Evolutionary conservation across 2,888 invertebrate genomes (phyloP).

Genomic region (Platypus cylindrus): DNA sequence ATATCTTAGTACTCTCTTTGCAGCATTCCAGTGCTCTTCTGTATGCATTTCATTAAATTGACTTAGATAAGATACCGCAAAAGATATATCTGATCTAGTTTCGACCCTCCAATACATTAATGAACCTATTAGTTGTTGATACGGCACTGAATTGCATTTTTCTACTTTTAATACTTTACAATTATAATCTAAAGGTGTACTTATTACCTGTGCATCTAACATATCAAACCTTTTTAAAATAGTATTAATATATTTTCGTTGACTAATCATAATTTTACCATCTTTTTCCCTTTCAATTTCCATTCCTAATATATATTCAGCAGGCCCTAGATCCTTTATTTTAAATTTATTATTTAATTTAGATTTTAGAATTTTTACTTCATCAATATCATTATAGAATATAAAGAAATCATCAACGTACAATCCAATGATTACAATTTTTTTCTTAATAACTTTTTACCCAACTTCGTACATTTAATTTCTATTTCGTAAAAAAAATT

Average conservation of each 20-base stretch:
- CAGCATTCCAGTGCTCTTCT: slow-evolving; percentile 11
- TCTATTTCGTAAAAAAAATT: too few relatives aligned
- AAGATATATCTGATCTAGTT: slow-evolving; percentile 15
- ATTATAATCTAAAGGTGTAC: too few relatives aligned
- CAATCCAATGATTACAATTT: background rate
- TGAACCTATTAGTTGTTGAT: slow-evolving; percentile 14
- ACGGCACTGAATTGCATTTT: too few relatives aligned
- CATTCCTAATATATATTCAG: too few relatives aligned
- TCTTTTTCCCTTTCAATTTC: too few relatives aligned
- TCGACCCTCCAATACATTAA: slow-evolving; percentile 13
- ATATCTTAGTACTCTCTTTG: slow-evolving; percentile 16
- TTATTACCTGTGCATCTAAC: too few relatives aligned
- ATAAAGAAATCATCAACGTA: slow-evolving; percentile 3
- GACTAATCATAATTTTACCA: too few relatives aligned
- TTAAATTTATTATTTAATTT: background rate
- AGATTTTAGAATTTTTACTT: background rate
- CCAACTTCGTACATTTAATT: too few relatives aligned
- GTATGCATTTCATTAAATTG: slow-evolving; percentile 14
- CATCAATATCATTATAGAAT: slow-evolving; percentile 2
- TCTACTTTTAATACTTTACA: too few relatives aligned
- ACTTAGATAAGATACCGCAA: slow-evolving; percentile 15
- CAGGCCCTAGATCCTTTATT: slow-evolving; percentile 2
- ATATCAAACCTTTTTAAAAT: too few relatives aligned
- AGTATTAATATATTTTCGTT: too few relatives aligned
- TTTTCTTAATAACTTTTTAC: too few relatives aligned